Base-by-base conservation (phyloP, 2,888 invertebrate species). In the Philereme vetulata region DNA sequence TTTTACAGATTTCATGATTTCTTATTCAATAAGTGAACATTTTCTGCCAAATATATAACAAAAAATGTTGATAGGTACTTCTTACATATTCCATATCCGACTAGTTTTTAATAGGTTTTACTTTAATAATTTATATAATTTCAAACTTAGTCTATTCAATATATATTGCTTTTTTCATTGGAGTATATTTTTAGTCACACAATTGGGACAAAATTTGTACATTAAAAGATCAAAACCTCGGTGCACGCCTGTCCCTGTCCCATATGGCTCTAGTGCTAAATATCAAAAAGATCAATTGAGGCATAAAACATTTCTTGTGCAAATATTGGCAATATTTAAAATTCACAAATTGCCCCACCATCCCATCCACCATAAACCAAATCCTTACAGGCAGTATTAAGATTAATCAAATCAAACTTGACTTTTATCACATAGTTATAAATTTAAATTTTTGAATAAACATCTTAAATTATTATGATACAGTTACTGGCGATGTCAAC, bases 201-300 rank as follows among this genome's bases (percentile, higher is more conserved):
- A 34, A 21, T 62, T 62, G 62, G 62, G 62, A 57, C 57, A 57
- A 50, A 53, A 34, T 44, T 52, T 34, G 9, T 51, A 61, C 40
- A 49, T 4, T 10, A 35, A 49, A 10, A 45, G 2, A 46, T 21
- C 2, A 49, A 49, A 53, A 50, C 7, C n/a, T 53, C 38, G 51
- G 35, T 50, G 60, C 36, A 49, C 34, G 48, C 51, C 48, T 45
- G 36, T 49, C 21, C 51, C 48, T 45, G 36, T 49, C 21, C 47
- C 40, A 36, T 45, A 56, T 49, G 49, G 43, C 55, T 33, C n/a
- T 36, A 10, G 49, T 62, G 53, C 51, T 46, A 34, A 60, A 55
- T 51, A 50, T 33, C 38, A 50, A 57, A 57, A 32, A 36, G 10
- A 53, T 38, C 0, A 44, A 44, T n/a, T 10, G 21, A 51, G 48